A percentile compares a stretch with the other conserved stretches of the same genome.
These are phyloP conservation scores for Brachirus orientalis DNA, from an alignment of 2,113 vertebrate species.

Conservation along the genomic window DNA sequence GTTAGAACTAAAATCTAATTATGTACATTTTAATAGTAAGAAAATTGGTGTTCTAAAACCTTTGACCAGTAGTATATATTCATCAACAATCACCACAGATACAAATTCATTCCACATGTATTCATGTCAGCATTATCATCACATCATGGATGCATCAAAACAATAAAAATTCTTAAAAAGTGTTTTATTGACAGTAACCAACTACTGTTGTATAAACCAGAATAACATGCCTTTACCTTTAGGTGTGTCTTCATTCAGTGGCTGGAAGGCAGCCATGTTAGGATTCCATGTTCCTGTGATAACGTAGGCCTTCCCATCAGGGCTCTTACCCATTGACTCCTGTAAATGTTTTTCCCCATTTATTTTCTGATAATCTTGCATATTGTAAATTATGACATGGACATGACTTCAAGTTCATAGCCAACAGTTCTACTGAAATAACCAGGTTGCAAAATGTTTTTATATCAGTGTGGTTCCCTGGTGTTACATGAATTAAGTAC, in stretches of 20 bases:
- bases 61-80: too few relatives aligned
- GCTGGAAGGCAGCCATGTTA: conserved; percentile 88
- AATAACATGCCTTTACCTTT: conserved; percentile 84
- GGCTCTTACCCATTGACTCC: conserved; percentile 97
- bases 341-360: conserved; percentile 46
- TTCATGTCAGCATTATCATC: too few relatives aligned
- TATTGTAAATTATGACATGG: background rate
- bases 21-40: too few relatives aligned
- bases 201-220: too few relatives aligned
- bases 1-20: too few relatives aligned
- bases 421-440: background rate
- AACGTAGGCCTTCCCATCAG: conserved; percentile 92
- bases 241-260: conserved; percentile 95
- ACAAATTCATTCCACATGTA: too few relatives aligned
- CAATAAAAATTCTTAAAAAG: too few relatives aligned
- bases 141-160: too few relatives aligned
- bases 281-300: conserved; percentile 98
- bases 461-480: background rate
- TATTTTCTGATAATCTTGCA: too few relatives aligned
- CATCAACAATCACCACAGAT: too few relatives aligned
- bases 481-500: background rate
- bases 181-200: too few relatives aligned
- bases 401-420: background rate
- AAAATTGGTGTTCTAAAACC: too few relatives aligned
- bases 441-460: background rate